Evolutionary conservation across 2,113 vertebrate genomes (phyloP).

Genomic region (Gallinago paraguaiae): DNA sequence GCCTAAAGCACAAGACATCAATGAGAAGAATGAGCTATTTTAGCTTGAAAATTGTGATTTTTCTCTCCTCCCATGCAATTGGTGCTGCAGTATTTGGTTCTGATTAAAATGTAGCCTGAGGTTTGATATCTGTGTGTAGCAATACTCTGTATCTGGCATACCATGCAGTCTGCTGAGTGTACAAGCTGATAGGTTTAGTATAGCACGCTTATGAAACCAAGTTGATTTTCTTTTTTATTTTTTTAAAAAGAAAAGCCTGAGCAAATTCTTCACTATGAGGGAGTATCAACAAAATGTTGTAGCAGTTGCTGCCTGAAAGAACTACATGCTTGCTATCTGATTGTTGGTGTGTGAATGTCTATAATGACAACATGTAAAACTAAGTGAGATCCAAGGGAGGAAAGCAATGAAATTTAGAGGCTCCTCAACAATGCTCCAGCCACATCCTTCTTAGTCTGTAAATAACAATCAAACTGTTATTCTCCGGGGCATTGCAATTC

Average conservation of each 20-base stretch:
- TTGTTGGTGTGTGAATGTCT: background rate
- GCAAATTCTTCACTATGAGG: background rate
- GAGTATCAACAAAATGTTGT: background rate
- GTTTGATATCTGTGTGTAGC: background rate
- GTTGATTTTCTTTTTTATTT: background rate
- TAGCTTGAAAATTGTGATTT: background rate
- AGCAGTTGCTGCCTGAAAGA: background rate
- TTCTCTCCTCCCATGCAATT: background rate
- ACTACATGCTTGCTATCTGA: background rate
- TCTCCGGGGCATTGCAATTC: background rate
- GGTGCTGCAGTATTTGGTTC: constrained; percentile 2
- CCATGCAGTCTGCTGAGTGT: background rate
- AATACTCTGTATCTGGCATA: background rate
- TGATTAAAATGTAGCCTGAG: constrained; percentile 28
- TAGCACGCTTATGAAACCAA: background rate
- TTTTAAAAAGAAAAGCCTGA: background rate
- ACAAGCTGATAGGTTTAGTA: background rate
- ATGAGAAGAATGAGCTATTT: background rate
- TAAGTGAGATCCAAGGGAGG: background rate
- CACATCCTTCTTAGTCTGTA: background rate
- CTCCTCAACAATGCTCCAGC: background rate
- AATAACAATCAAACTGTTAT: background rate
- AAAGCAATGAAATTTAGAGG: background rate
- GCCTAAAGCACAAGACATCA: background rate
- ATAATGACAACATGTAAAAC: background rate